Evolutionary conservation across 2,797 vertebrate species (phyloP).

Genomic region (Betta splendens): DNA sequence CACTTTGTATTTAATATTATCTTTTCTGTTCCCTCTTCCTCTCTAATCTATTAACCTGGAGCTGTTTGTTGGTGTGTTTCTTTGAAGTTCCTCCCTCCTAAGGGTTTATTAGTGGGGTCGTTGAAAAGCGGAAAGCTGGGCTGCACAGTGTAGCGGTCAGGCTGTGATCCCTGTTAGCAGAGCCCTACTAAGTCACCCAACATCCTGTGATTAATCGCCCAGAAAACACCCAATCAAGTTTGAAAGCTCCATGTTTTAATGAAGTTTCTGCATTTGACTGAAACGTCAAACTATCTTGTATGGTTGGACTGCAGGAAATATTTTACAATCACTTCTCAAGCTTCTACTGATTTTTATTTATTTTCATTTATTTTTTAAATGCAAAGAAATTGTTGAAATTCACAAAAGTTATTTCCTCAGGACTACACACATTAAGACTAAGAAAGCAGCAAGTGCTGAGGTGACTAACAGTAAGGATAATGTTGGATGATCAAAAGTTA

Average conservation of each 20-base stretch:
- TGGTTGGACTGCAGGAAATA: not conserved
- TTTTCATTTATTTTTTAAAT: conserved; percentile 7
- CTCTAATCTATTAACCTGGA: conserved; percentile 53
- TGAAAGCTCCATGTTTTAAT: conserved; percentile 2
- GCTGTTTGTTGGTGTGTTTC: conserved; percentile 35
- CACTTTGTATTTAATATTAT: conserved; percentile 16
- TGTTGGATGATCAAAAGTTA: not conserved
- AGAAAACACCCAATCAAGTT: conserved; percentile 13
- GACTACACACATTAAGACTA: not conserved
- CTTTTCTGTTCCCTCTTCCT: conserved; percentile 30
- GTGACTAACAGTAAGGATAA: too few species aligned
- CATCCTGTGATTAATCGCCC: conserved; percentile 10
- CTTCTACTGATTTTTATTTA: not conserved
- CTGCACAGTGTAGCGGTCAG: conserved; percentile 70
- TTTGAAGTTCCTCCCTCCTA: conserved; percentile 43
- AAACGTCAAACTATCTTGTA: not conserved
- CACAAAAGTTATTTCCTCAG: not conserved
- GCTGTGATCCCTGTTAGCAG: conserved; percentile 51
- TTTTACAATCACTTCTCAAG: not conserved
- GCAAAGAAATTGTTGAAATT: conserved; percentile 4
- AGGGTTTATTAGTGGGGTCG: conserved; percentile 36
- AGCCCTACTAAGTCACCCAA: conserved; percentile 41
- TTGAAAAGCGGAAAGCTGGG: conserved; percentile 45
- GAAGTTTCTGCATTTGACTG: not conserved
- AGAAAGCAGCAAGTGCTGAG: not conserved